These are phyloP conservation scores for Drosophila paramelanica DNA, from an alignment of 2,888 invertebrate species.

Conservation along the genomic window DNA sequence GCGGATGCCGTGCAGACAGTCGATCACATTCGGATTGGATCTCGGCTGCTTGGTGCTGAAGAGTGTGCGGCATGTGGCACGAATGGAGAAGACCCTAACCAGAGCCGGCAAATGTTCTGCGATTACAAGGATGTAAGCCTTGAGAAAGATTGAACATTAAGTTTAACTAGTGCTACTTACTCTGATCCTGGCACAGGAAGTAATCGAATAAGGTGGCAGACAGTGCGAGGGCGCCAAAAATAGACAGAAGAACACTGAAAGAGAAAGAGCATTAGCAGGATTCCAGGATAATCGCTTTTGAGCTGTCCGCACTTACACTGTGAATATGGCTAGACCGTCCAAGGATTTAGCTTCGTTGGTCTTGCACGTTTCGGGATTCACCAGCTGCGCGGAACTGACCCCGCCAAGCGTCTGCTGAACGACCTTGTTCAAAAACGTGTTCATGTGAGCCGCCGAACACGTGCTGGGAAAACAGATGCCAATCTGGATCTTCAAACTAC, in stretches of 20 bases:
- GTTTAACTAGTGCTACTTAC: conserved; percentile 9
- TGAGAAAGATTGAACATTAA: background rate
- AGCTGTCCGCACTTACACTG: conserved; percentile 62
- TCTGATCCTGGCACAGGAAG: conserved; percentile 38
- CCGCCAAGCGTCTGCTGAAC: conserved; percentile 28
- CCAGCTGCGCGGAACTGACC: conserved; percentile 3
- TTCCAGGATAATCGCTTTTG: background rate
- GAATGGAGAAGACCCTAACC: conserved; percentile 67
- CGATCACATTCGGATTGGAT: conserved; percentile 67
- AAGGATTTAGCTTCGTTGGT: conserved; percentile 34
- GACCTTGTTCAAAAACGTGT: conserved; percentile 44
- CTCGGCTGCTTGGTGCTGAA: conserved; percentile 40
- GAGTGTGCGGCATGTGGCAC: conserved; percentile 49
- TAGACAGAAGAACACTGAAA: conserved; percentile 43
- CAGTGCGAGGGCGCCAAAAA: conserved; percentile 39
- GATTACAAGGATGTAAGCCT: background rate
- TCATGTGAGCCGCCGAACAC: conserved; percentile 54
- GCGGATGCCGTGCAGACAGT: conserved; percentile 83
- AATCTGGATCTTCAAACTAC: conserved; percentile 30
- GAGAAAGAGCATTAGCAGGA: background rate
- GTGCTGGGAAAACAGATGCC: conserved; percentile 74
- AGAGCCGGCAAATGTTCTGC: conserved; percentile 34
- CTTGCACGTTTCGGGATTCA: conserved; percentile 7
- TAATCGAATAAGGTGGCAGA: conserved; percentile 64
- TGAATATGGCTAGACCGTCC: conserved; percentile 63